Base-by-base conservation (phyloP, 2,113 vertebrate genomes). In the Chauna torquata region DNA sequence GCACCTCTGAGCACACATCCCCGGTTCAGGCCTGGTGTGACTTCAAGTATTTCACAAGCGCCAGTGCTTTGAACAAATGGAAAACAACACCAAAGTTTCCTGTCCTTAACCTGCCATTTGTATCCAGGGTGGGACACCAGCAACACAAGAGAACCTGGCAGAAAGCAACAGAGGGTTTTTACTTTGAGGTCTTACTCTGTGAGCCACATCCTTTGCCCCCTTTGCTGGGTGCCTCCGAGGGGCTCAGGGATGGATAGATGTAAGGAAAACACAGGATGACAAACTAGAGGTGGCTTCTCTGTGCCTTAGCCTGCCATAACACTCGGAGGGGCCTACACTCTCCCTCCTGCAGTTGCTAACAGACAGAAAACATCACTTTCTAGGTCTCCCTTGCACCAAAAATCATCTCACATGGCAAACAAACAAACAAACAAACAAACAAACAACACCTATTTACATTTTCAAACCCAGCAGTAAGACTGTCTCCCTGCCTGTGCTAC, bases 71-170 rank as follows among this genome's bases (percentile, higher is more conserved):
- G 52, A 74, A 82, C 38, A 94, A 96, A 84, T 12, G 58, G 70
- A 66, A 65, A 87, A 44, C 49, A 77, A 83, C 69, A 83, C 20
- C 36, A 62, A 14, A 59, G 40, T 45, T 52, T 77, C 40, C 88
- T 0, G 0, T 52, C 1, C 1, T 59, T 90, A 65, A 68, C 17
- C 49, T 85, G 44, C 17, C 36, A 47, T 24, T 65, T 57, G 36
- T 77, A 70, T 25, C 52, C 85, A 70, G 30, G 12, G 32, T 52
- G 30, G 61, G 49, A 79, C 49, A 77, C 40, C 28, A 82, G 38
- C 24, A 82, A 93, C 40, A 77, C 54, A 45, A 69, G 23, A 13
- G 58, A 82, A 79, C 88, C 1, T 0, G 2, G 40, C 27, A 87
- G 71, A 82, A 92, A 34, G 82, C 9, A 69, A 79, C 12, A 30